Base-by-base conservation (phyloP, 2,888 invertebrate species). In the Brenthis ino region DNA sequence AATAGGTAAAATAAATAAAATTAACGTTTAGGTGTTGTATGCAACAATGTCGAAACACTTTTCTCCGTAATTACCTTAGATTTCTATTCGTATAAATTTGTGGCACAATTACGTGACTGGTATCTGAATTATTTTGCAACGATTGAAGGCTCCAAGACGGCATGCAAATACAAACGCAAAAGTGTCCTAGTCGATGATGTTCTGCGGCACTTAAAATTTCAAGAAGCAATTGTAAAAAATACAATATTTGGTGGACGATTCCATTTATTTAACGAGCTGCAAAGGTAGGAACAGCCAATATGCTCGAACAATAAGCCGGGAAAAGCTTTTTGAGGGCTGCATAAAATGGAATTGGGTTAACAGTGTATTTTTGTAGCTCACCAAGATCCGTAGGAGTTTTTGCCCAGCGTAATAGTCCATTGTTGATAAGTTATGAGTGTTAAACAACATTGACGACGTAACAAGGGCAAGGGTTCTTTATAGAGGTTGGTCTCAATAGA, bases 341-440 rank as follows among this genome's bases (percentile, higher is more conserved):
- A 79, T 73, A 74, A 74, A 72, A 61, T 66, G 71, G 67, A 81
- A 85, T 84, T 82, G 80, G 86, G 88, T 88, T 87, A 87, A 86
- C 84, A 77, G 80, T 80, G 79, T 80, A 81, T 82, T 84, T 83
- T 79, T 82, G 71, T 79, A 78, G 76, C 77, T 77, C 71, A 69
- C 74, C 16, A 63, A 66, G 72, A 74, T 76, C 77, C 77, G 78
- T 77, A 77, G 77, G 74, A 75, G 76, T 78, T 79, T 78, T 81
- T 79, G 77, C 76, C 76, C 71, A 73, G 71, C 76, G 78, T 85
- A 85, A 87, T 83, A 82, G 84, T 78, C 84, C 77, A 85, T 87
- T 85, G 81, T 79, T 81, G 82, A 83, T 85, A 85, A 86, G 79
- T 85, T 86, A 86, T 85, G 82, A 77, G 79, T 76, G 76, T 80